A percentile compares a stretch with the other conserved stretches of the same genome.
phyloP scores from a whole-genome alignment of 1,140 invertebrate genomes.

The Drosophila triauraria region DNA sequence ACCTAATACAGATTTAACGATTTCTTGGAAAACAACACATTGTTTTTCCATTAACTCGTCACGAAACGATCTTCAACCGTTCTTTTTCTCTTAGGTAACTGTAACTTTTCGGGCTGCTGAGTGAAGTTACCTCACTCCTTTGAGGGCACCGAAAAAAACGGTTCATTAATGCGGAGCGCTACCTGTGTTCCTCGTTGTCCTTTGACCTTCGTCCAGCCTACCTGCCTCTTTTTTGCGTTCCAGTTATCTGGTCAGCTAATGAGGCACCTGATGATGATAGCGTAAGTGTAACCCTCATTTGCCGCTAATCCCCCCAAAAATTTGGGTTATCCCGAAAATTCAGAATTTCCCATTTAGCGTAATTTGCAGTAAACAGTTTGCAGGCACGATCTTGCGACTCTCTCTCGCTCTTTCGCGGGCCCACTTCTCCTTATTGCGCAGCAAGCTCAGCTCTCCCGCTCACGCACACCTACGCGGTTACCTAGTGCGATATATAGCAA shows the following conservation, averaged over 20 bases:
- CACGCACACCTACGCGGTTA: constrained; percentile 35
- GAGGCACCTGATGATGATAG: constrained; percentile 40
- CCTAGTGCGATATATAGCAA: constrained; percentile 15
- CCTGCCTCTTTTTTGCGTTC: constrained; percentile 15
- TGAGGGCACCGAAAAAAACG: neutral
- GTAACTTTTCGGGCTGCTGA: neutral
- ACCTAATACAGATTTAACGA: neutral
- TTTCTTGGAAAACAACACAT: neutral
- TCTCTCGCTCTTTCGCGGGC: constrained; percentile 2
- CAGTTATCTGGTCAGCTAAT: constrained; percentile 33
- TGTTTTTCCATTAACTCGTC: constrained; percentile 1
- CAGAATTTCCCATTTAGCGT: constrained; percentile 13
- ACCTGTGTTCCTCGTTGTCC: constrained; percentile 11
- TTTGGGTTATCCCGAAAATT: constrained; percentile 15
- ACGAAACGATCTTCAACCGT: neutral
- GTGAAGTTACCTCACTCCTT: constrained; percentile 23
- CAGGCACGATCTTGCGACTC: constrained; percentile 9
- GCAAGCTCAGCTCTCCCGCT: constrained; percentile 9
- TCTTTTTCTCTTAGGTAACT: neutral
- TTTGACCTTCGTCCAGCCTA: constrained; percentile 1
- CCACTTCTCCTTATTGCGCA: constrained; percentile 39
- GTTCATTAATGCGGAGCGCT: constrained; percentile 35
- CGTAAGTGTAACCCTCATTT: constrained; percentile 7
- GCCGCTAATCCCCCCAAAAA: constrained; percentile 25
- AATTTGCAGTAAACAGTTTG: constrained; percentile 14